phyloP scores from a whole-genome alignment of 1,140 invertebrate species.

The Tetragonula clypearis region DNA sequence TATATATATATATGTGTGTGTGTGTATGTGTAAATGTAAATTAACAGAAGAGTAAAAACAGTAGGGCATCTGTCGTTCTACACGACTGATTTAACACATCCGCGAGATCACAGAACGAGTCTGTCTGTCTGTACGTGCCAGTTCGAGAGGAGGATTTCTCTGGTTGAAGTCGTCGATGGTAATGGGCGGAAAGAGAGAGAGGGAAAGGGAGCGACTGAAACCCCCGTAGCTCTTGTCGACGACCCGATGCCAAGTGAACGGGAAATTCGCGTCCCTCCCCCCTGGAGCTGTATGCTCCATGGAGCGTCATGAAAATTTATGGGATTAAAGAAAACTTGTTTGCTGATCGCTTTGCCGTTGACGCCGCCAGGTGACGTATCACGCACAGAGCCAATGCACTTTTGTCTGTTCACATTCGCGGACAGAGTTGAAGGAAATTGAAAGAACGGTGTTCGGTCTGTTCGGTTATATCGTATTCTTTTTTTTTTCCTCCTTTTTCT shows the following conservation, averaged over 20 bases:
- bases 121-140: constrained; percentile 15
- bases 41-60: too few species aligned
- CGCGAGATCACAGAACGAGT: too few species aligned
- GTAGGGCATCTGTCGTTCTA: too few species aligned
- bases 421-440: too few species aligned
- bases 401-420: background rate
- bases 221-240: background rate
- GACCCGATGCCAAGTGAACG: constrained; percentile 12
- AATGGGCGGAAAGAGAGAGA: background rate
- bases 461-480: too few species aligned
- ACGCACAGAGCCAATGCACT: background rate
- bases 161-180: background rate
- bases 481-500: too few species aligned
- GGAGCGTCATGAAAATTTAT: constrained; percentile 50
- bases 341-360: background rate
- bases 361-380: background rate
- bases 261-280: constrained; percentile 37
- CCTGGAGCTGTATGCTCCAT: background rate
- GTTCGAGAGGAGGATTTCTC: constrained; percentile 2
- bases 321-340: constrained; percentile 33
- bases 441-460: too few species aligned
- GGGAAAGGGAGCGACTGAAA: background rate
- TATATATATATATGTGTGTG: too few species aligned
- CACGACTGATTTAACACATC: too few species aligned
- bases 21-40: too few species aligned